These are phyloP conservation scores for Anthopleura sola DNA, from an alignment of 64 coral and sea anemone species.

Conservation along the genomic window DNA sequence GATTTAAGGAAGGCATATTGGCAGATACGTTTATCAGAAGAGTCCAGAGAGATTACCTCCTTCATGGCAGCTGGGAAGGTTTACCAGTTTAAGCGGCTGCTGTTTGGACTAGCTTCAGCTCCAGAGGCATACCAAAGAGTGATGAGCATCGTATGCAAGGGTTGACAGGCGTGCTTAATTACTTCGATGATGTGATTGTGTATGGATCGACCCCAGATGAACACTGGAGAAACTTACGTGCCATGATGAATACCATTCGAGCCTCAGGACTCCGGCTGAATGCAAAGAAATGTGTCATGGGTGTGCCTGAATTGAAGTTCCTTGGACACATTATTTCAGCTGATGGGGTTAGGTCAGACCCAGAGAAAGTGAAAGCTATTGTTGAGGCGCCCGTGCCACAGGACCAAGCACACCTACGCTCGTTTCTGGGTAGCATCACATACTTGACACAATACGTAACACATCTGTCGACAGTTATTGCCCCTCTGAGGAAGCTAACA, in stretches of 20 bases:
- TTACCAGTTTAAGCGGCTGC: constrained; percentile 26
- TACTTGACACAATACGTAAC: constrained; percentile 41
- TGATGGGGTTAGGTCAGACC: constrained; percentile 21
- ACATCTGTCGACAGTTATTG: constrained; percentile 47
- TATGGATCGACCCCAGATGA: constrained; percentile 29
- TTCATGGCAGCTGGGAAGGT: constrained; percentile 42
- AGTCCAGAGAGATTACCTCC: constrained; percentile 29
- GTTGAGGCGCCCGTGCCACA: constrained; percentile 15
- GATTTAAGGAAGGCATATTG: constrained; percentile 21
- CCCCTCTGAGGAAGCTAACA: constrained; percentile 29
- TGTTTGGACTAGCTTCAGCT: constrained; percentile 17
- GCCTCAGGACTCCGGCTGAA: no score
- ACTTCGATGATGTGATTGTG: constrained; percentile 39
- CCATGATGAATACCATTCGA: neutral
- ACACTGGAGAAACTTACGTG: constrained; percentile 29
- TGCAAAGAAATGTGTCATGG: constrained; percentile 34
- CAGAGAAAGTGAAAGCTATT: constrained; percentile 42
- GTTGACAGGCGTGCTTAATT: constrained; percentile 11
- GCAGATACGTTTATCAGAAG: constrained; percentile 22
- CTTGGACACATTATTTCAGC: constrained; percentile 37
- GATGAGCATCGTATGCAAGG: constrained; percentile 21
- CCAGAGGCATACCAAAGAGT: constrained; percentile 41
- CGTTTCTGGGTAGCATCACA: constrained; percentile 37
- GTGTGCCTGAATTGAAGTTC: constrained; percentile 11
- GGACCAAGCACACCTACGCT: constrained; percentile 16